These are phyloP conservation scores for Struthidea cinerea DNA, from an alignment of 2,113 vertebrate genomes.

Conservation along the genomic window DNA sequence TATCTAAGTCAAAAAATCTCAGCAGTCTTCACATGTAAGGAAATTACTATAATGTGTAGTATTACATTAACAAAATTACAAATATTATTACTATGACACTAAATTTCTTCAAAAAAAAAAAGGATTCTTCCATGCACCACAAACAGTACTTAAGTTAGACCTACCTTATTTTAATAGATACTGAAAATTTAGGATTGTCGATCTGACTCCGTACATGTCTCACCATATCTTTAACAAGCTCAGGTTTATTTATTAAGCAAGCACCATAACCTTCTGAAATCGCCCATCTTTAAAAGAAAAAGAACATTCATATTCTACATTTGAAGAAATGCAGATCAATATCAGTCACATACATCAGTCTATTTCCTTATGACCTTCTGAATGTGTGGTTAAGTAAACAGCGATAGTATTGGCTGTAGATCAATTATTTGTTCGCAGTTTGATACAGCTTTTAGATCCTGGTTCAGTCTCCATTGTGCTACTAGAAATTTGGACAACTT, in stretches of 20 bases:
- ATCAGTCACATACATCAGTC: not conserved
- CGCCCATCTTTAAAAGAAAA: conserved; percentile 84
- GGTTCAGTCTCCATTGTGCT: not conserved
- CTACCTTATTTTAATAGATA: conserved; percentile 96
- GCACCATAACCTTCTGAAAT: conserved; percentile 93
- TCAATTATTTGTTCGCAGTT: not conserved
- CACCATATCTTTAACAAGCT: conserved; percentile 93
- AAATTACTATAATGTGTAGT: not conserved
- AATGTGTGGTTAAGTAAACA: not conserved
- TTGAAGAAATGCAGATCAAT: not conserved
- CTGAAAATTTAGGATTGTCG: conserved; percentile 82
- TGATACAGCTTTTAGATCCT: not conserved
- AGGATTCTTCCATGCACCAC: not conserved
- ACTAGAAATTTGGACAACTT: not conserved
- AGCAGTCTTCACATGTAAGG: not conserved
- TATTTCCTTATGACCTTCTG: not conserved
- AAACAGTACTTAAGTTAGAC: not conserved
- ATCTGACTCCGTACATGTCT: conserved; percentile 87
- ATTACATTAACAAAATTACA: not conserved
- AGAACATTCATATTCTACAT: not conserved
- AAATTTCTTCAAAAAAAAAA: not conserved
- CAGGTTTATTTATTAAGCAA: conserved; percentile 94
- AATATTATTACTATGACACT: not conserved
- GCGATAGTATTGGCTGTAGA: not conserved
- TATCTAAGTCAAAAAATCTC: not conserved